Conservation (phyloP, 1,140 invertebrate genomes). For the Bombus polaris region DNA sequence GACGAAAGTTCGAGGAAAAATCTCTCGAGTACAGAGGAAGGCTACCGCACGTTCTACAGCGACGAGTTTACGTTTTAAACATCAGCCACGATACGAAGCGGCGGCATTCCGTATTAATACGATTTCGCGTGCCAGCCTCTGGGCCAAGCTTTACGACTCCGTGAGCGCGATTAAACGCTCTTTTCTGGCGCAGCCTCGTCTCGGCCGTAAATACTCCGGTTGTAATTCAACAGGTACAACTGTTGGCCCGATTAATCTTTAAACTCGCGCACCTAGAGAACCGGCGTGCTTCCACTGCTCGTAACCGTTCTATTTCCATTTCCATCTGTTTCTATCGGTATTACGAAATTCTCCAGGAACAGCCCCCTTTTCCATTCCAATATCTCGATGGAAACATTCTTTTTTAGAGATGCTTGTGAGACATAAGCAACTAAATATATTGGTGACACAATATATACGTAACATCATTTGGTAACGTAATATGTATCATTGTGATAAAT, state of each 20-base stretch:
- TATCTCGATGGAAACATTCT: neutral
- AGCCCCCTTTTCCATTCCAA: neutral
- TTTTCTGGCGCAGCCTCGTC: constrained; percentile 43
- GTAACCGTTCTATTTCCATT: constrained; percentile 7
- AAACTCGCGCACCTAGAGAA: constrained; percentile 20
- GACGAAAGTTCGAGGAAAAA: neutral
- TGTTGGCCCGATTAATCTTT: constrained; percentile 44
- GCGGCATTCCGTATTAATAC: constrained; percentile 63
- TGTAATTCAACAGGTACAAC: constrained; percentile 53
- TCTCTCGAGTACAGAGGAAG: neutral
- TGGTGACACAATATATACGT: too few relatives aligned
- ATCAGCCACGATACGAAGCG: constrained; percentile 50
- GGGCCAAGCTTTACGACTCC: constrained; percentile 53
- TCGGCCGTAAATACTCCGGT: constrained; percentile 42
- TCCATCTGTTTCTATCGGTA: neutral
- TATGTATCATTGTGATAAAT: too few relatives aligned
- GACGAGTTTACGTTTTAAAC: constrained; percentile 57
- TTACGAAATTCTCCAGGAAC: neutral
- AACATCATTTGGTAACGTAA: too few relatives aligned
- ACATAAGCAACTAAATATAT: neutral
- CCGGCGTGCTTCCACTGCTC: neutral
- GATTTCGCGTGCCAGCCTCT: constrained; percentile 38
- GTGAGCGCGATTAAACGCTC: constrained; percentile 47
- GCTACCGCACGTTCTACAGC: neutral
- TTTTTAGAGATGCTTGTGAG: neutral